phyloP scores from a whole-genome alignment of 2,797 vertebrate species.

The Anas georgica region DNA sequence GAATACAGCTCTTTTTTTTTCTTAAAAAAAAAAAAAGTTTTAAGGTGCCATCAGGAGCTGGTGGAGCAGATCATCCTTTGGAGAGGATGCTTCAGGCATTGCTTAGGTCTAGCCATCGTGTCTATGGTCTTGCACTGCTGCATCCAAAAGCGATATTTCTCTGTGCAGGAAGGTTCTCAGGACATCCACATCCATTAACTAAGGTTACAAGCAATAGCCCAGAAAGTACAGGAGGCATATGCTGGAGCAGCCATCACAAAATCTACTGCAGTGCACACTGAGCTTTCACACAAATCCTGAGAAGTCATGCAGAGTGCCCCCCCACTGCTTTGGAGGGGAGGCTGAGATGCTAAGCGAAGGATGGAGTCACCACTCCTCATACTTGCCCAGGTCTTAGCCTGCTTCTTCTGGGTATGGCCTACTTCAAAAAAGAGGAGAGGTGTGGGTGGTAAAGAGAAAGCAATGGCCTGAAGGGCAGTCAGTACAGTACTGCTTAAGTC shows the following conservation, averaged over 20 bases:
- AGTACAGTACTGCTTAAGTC: neutral
- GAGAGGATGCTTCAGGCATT: neutral
- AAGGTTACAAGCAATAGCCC: neutral
- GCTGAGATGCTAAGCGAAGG: neutral
- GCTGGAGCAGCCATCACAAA: neutral
- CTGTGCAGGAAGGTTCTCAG: neutral
- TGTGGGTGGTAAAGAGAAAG: neutral
- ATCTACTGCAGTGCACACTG: neutral
- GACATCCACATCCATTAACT: neutral
- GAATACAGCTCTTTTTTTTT: accelerated
- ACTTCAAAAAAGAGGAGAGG: neutral
- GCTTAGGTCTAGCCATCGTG: neutral
- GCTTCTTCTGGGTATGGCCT: neutral
- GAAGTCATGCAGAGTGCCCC: neutral
- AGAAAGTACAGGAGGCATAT: neutral
- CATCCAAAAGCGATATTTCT: neutral
- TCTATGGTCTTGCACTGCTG: neutral
- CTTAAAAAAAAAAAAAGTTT: too few species aligned
- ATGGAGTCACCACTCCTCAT: neutral
- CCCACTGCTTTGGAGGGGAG: neutral
- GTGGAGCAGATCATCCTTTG: neutral
- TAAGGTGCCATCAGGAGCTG: neutral
- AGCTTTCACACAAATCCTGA: neutral
- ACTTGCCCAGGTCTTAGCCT: neutral
- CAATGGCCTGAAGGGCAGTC: neutral